Evolutionary conservation across 2,797 vertebrate species (phyloP), one percentile per base, ranked within the genome.

Genomic region (Semaprochilodus insignis): DNA sequence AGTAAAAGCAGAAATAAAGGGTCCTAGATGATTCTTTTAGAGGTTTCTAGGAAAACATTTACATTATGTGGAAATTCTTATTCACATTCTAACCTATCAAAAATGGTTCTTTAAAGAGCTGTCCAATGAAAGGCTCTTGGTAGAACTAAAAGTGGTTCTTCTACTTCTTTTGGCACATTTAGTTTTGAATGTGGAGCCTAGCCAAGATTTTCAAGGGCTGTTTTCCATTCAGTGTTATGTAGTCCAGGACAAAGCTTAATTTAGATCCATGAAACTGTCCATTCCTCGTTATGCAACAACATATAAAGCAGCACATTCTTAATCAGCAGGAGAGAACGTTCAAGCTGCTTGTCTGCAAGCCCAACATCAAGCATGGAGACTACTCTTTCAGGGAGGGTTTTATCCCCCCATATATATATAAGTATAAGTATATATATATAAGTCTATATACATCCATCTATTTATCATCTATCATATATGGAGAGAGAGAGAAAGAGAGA

Each of bases 331-430:
- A 44, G 36, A 40, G 10, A 40, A 69, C n/a, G 19, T 40, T 2
- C 31, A 66, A 19, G 31, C 65, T 44, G 66, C 36, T 44, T 36
- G 14, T 48, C 66, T 14, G 40, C 36, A 48, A 11, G 34, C 17
- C 17, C 34, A 17, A 67, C 27, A 36, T 63, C 67, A 44, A 70
- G 36, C 36, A 51, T 67, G 31, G 23, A 78, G 54, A 25, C 19
- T 21, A n/a, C 52, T 69, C 51, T 55, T 74, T 34, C 25, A 25
- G 44, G 62, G 67, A 84, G 17, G 59, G 25, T 6, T 65, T 57
- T 52, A 36, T 73, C 65, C 52, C 62, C 52, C n/a, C 36, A 40
- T 63, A 70, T 77, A 67, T 69, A 65, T 52, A 19, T 55, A 40
- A 0, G 5, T 8, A 40, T 40, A 40, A 2, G 5, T 40, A 40